Percentiles rank a stretch among this genome's conserved stretches.
Evolutionary conservation across 2,113 vertebrate genomes (phyloP).

Genomic region (Rousettus leschenaultii): DNA sequence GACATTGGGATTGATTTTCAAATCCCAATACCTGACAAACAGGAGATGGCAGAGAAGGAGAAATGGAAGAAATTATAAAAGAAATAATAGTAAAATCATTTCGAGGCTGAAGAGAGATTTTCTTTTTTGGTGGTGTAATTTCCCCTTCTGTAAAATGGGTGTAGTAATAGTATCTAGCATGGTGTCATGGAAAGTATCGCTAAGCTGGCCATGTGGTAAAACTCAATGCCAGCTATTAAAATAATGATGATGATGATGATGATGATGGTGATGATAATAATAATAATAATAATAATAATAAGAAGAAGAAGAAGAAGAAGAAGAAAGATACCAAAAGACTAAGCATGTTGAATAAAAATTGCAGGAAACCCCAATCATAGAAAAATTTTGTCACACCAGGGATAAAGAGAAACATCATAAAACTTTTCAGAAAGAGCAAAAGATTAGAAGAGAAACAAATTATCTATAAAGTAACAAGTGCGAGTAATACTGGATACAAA

Average conservation of each 20-base stretch:
- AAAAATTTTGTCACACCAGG: background rate
- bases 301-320: too few species aligned
- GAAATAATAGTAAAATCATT: background rate
- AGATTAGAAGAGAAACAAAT: background rate
- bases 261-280: too few species aligned
- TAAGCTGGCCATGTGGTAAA: background rate
- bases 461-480: background rate
- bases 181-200: background rate
- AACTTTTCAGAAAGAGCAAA: slow-evolving; percentile 21
- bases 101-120: background rate
- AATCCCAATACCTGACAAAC: background rate
- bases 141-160: background rate
- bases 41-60: background rate
- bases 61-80: background rate
- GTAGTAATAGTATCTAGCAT: background rate
- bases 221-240: background rate
- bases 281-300: too few species aligned
- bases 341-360: background rate
- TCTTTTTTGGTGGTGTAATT: background rate
- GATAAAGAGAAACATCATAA: background rate
- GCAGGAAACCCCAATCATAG: background rate
- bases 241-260: too few species aligned
- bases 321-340: background rate
- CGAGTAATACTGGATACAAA: background rate
- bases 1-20: background rate